Evolutionary conservation across 2,113 vertebrate genomes (phyloP), one percentile per base, ranked within the genome.

Genomic region (Campylomormyrus numenius): DNA sequence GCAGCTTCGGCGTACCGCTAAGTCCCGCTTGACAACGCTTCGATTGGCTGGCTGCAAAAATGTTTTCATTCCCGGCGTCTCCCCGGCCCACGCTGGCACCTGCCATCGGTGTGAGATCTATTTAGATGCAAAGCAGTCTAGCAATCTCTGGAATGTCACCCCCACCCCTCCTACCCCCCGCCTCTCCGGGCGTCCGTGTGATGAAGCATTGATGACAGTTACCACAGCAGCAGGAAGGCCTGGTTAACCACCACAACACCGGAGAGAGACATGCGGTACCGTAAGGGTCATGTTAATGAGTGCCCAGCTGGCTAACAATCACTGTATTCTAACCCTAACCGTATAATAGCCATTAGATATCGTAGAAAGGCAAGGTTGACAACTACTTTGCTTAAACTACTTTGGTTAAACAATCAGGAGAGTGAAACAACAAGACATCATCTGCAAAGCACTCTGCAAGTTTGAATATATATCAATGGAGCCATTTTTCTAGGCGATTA

Each of bases 161-260:
- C 87, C 35, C 87, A 11, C 56, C 21, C 3, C 10, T 21, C 49
- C 27, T 8, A 17, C 24, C 9, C 13, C n/a, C 48, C n/a, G 89
- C 88, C 92, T 91, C 90, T 93, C 9, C 17, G 39, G 88, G 56
- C 88, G 92, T 91, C 88, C 9, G 91, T 70, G 92, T 92, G 90
- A 56, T 89, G 91, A 92, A 93, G 92, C 93, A 77, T 92, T 91
- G 90, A 92, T 92, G 93, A 94, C 92, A 93, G 93, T 92, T 92
- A 90, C 91, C 93, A 93, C 92, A 93, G 93, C 92, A 92, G 92
- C 92, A 93, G 92, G 89, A 91, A 88, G 90, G 92, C 92, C 92
- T 85, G 91, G 92, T 93, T 91, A 92, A 92, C 92, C 92, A 91
- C 92, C 94, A 93, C 92, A 92, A 93, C 94, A 93, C 92, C 92